Percentiles rank a stretch among this genome's conserved stretches.
Conservation (phyloP, 2,888 invertebrate genomes). For the Trachelus tabidus region DNA sequence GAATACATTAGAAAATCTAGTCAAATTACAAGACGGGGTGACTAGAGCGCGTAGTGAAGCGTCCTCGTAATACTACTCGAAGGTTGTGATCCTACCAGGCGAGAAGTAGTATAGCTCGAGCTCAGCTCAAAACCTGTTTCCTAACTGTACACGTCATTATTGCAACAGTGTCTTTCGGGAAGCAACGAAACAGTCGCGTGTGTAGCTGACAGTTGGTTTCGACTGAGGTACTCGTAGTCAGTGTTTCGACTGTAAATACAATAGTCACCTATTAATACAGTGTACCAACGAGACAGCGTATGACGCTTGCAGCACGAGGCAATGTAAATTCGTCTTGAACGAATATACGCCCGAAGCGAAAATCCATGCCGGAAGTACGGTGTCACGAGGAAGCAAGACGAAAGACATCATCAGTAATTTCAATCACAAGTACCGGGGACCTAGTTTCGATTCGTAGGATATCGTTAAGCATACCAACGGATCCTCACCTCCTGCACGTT, state of each 20-base stretch:
- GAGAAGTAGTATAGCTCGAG: conserved; percentile 21
- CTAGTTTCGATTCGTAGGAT: background rate
- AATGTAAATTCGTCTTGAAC: background rate
- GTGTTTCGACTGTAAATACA: background rate
- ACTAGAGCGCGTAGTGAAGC: background rate
- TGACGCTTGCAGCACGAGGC: background rate
- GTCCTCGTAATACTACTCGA: background rate
- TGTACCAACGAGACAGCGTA: background rate
- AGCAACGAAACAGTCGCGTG: background rate
- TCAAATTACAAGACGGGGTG: background rate
- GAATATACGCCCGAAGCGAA: background rate
- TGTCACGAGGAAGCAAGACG: background rate
- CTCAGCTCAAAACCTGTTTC: conserved; percentile 53
- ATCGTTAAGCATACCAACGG: background rate
- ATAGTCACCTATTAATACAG: background rate
- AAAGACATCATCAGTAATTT: background rate
- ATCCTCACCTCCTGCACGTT: background rate
- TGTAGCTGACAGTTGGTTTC: background rate
- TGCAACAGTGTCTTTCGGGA: background rate
- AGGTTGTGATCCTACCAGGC: conserved; percentile 22
- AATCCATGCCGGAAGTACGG: background rate
- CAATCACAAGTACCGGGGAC: background rate
- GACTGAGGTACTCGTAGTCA: background rate
- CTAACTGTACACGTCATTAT: conserved; percentile 53
- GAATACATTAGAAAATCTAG: background rate